phyloP scores from a whole-genome alignment of 1,140 invertebrate genomes.

The Macrocentrus cingulum region DNA sequence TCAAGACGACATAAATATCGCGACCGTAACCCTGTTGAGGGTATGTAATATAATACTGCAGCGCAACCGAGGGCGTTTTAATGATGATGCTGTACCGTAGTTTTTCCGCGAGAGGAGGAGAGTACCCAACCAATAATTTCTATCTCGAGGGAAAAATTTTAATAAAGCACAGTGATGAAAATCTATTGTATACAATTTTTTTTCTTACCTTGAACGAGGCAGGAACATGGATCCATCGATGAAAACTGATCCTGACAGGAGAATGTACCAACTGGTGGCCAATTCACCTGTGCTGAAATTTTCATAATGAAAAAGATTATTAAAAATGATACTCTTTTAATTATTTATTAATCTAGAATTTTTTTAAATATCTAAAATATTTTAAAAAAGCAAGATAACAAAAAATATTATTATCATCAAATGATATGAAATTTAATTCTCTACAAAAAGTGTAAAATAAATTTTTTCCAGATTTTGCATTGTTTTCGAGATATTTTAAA shows the following conservation, averaged over 20 bases:
- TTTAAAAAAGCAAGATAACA: neutral
- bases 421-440: no score
- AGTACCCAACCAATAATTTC: no score
- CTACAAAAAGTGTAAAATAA: no score
- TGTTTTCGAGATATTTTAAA: no score
- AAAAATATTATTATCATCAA: no score
- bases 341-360: neutral
- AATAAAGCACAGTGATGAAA: no score
- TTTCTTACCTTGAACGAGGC: constrained; percentile 81
- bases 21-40: constrained; percentile 29
- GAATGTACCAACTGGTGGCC: constrained; percentile 81
- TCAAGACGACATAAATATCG: constrained; percentile 33
- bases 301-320: neutral
- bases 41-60: neutral
- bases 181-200: no score
- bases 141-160: no score
- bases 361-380: no score
- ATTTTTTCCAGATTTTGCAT: no score
- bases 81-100: neutral
- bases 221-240: constrained; percentile 87
- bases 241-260: constrained; percentile 84
- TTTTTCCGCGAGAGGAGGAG: no score
- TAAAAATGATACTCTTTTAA: neutral
- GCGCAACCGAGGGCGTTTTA: neutral
- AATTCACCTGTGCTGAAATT: constrained; percentile 76